phyloP scores from a whole-genome alignment of 2,797 vertebrate species.

The Sebastes hubbsi region DNA sequence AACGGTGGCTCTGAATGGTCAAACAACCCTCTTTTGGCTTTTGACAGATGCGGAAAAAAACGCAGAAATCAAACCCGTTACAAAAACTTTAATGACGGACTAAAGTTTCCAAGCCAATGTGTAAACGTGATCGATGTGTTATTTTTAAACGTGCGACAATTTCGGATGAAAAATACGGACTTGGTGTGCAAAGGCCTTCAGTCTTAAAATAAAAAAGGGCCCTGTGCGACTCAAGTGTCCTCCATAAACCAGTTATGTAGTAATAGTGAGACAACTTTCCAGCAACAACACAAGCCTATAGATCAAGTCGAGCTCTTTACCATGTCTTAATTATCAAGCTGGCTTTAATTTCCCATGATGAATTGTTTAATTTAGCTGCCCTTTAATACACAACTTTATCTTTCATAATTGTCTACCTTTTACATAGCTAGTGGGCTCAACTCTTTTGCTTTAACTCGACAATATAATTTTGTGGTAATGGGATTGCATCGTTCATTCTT shows the following conservation, averaged over 20 bases:
- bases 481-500: neutral
- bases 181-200: too few relatives aligned
- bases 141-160: too few relatives aligned
- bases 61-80: too few relatives aligned
- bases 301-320: neutral
- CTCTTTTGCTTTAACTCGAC: neutral
- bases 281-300: neutral
- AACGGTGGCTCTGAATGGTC: too few relatives aligned
- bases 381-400: neutral
- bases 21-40: too few relatives aligned
- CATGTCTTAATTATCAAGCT: neutral
- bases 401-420: constrained; percentile 1
- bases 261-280: neutral
- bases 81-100: too few relatives aligned
- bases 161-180: too few relatives aligned
- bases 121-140: too few relatives aligned
- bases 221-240: neutral
- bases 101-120: too few relatives aligned
- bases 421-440: neutral
- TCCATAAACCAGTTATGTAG: neutral
- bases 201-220: neutral
- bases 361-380: neutral
- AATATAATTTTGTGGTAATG: neutral
- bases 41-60: too few relatives aligned
- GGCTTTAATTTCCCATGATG: neutral